These are phyloP conservation scores for Sipha maydis DNA, from an alignment of 2,888 invertebrate species.

Conservation along the genomic window DNA sequence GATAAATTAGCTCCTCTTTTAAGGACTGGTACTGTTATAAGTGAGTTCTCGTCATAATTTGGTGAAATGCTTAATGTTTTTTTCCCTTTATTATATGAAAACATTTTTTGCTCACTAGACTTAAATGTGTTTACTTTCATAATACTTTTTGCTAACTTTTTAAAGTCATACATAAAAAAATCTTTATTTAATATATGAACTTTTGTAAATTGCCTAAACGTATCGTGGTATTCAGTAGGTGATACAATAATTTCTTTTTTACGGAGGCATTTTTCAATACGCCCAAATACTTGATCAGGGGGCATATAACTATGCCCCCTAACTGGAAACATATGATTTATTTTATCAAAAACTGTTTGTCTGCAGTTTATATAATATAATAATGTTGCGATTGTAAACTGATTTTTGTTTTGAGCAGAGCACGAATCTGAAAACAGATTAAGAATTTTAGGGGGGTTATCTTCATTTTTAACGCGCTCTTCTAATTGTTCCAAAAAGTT, in stretches of 20 bases:
- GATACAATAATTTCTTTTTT: background rate
- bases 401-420: too few relatives aligned
- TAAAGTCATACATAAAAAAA: background rate
- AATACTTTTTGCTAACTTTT: background rate
- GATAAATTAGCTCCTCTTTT: background rate
- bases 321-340: too few relatives aligned
- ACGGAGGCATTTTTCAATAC: background rate
- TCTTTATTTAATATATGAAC: too few relatives aligned
- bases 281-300: too few relatives aligned
- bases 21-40: background rate
- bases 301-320: too few relatives aligned
- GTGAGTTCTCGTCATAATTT: background rate
- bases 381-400: constrained; percentile 1
- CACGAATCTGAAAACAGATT: constrained; percentile 3
- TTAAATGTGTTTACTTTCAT: background rate
- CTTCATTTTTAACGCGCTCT: background rate
- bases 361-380: background rate
- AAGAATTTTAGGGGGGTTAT: background rate
- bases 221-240: background rate
- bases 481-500: constrained; percentile 44
- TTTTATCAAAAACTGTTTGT: constrained; percentile 49
- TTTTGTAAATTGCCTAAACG: background rate
- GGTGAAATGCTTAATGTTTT: background rate
- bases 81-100: background rate
- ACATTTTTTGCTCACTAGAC: background rate